Evolutionary conservation across 2,888 invertebrate species (phyloP), one percentile per base, ranked within the genome.

Genomic region (Chirona hameri): DNA sequence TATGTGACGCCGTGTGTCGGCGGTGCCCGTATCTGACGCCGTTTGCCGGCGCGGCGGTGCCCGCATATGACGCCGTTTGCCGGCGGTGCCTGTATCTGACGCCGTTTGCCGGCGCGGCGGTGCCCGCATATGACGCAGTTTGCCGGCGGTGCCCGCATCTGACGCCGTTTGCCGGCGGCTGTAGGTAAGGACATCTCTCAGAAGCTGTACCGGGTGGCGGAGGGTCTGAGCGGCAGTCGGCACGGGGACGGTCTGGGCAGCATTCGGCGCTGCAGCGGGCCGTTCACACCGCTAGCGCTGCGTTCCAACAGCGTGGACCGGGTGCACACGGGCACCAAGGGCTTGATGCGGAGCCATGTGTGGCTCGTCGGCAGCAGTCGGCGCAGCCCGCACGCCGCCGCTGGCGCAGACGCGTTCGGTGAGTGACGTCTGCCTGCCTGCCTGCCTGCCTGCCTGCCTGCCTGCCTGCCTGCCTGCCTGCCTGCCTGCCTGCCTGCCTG

Each of bases 331-430:
- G 93, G 93, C 83, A 90, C 92, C n/a, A 91, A 92, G 81, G 94
- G 94, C 14, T 90, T 92, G 83, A 91, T 94, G 81, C 90, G 94
- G 81, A 94, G 93, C 65, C 88, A 52, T 18, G 55, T 82, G 55
- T 52, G 46, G 76, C 82, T 82, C 69, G 72, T 31, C 55, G 48
- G 55, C 79, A 18, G 60, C 81, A 24, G 72, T 79, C 24, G 79
- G 52, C 29, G 82, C 82, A 60, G 86, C 84, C 81, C 86, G 86
- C 87, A 94, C 94, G 86, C 95, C 87, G 87, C 95, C 87, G 87
- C 95, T 94, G 88, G 95, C 95, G 89, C 87, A 95, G 94, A 83
- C 95, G 87, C 0, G 95, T 95, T 84, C 93, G 91, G 88, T 95
- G 95, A 0, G 95, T 95, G 27, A n/a, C 65, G 2, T 2, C 18